A percentile compares a stretch with the other conserved stretches of the same genome.
These are phyloP conservation scores for Pheosia gnoma DNA, from an alignment of 2,888 invertebrate genomes.

Conservation along the genomic window DNA sequence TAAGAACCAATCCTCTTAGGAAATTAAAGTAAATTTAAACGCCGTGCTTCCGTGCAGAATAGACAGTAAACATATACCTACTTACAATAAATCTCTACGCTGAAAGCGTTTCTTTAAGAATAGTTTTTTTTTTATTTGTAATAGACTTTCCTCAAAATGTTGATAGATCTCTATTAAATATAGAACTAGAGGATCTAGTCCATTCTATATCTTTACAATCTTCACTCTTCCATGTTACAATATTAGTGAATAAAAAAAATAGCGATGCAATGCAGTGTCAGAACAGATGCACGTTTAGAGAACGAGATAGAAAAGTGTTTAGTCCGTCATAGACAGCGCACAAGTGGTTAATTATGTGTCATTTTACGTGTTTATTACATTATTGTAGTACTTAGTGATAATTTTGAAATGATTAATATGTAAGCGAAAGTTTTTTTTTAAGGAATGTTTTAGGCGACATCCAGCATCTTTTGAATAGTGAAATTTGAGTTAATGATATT, in stretches of 20 bases:
- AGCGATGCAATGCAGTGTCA: slow-evolving; percentile 57
- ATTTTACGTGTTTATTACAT: slow-evolving; percentile 56
- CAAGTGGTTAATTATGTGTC: slow-evolving; percentile 72
- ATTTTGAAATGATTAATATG: slow-evolving; percentile 43
- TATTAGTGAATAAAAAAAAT: slow-evolving; percentile 53
- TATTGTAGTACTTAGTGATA: slow-evolving; percentile 53
- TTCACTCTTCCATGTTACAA: slow-evolving; percentile 84
- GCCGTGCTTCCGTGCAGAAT: slow-evolving; percentile 36
- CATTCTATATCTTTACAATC: slow-evolving; percentile 65
- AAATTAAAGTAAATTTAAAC: slow-evolving; percentile 16
- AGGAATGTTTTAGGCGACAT: slow-evolving; percentile 76
- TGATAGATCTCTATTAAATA: slow-evolving; percentile 46
- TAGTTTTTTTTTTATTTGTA: slow-evolving; percentile 7
- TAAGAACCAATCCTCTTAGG: slow-evolving; percentile 24
- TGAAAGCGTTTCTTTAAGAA: slow-evolving; percentile 20
- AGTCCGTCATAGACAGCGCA: slow-evolving; percentile 65
- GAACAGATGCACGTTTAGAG: slow-evolving; percentile 75
- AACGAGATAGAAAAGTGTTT: slow-evolving; percentile 62
- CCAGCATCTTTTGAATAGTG: slow-evolving; percentile 63
- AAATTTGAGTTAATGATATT: slow-evolving; percentile 36
- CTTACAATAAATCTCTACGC: slow-evolving; percentile 24
- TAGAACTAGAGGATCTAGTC: slow-evolving; percentile 66
- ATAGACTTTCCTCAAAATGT: slow-evolving; percentile 10
- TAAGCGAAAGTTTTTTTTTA: slow-evolving; percentile 53
- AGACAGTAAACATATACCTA: slow-evolving; percentile 40